Conservation (phyloP, 2,888 invertebrate genomes). For the Lithophane socia region DNA sequence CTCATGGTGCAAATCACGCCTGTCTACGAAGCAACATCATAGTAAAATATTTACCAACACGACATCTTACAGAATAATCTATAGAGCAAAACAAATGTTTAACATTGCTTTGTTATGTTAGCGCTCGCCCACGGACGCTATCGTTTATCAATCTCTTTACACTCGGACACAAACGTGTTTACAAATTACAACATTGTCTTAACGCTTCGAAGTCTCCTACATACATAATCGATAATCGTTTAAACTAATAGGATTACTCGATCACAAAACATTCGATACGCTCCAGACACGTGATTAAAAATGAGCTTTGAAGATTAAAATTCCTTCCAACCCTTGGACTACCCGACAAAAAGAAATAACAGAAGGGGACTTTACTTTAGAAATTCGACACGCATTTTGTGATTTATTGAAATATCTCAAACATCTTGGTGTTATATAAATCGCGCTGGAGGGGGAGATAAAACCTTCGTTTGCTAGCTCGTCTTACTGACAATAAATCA, state of each 20-base stretch:
- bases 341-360: constrained; percentile 76
- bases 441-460: constrained; percentile 85
- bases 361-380: constrained; percentile 81
- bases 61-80: constrained; percentile 79
- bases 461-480: constrained; percentile 83
- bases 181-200: constrained; percentile 71
- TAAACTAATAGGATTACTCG: constrained; percentile 73
- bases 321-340: constrained; percentile 78
- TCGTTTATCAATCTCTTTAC: constrained; percentile 80
- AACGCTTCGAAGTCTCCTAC: constrained; percentile 62
- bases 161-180: constrained; percentile 69
- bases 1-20: constrained; percentile 76
- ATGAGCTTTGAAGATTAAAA: constrained; percentile 83
- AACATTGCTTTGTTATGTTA: constrained; percentile 78
- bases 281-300: constrained; percentile 77
- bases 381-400: constrained; percentile 88
- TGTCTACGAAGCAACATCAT: constrained; percentile 71
- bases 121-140: constrained; percentile 76
- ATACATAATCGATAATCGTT: constrained; percentile 68
- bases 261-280: constrained; percentile 73
- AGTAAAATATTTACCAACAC: constrained; percentile 77
- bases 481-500: constrained; percentile 88
- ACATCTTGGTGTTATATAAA: constrained; percentile 86
- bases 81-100: constrained; percentile 83
- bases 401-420: constrained; percentile 89